A percentile compares a stretch with the other conserved stretches of the same genome.
phyloP scores from a whole-genome alignment of 1,140 invertebrate species.

The Drosophila varians region DNA sequence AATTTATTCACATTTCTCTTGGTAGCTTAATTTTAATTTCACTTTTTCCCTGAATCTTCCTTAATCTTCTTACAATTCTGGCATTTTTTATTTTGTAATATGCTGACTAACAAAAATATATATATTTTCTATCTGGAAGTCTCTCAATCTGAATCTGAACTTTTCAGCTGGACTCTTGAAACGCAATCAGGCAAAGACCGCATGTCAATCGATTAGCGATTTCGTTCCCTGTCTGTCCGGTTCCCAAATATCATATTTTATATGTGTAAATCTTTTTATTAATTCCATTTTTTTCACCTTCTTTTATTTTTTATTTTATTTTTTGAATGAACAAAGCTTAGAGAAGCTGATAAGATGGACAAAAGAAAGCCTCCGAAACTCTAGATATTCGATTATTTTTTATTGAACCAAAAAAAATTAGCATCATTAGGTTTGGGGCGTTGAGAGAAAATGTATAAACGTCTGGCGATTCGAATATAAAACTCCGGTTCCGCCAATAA shows the following conservation, averaged over 20 bases:
- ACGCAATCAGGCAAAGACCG: constrained; percentile 69
- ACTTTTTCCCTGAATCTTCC: constrained; percentile 19
- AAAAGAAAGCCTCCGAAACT: constrained; percentile 32
- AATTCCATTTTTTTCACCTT: too few species aligned
- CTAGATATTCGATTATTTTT: background rate
- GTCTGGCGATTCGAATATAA: constrained; percentile 41
- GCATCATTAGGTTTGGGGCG: constrained; percentile 32
- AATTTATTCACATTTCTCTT: background rate
- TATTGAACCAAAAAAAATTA: constrained; percentile 49
- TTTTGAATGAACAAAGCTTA: constrained; percentile 36
- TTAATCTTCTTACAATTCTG: background rate
- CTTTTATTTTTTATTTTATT: constrained; percentile 23
- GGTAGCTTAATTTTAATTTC: constrained; percentile 14
- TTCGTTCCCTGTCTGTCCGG: constrained; percentile 43
- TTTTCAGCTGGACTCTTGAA: constrained; percentile 43
- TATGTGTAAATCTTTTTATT: constrained; percentile 8
- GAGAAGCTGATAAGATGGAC: constrained; percentile 32
- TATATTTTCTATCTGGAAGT: background rate
- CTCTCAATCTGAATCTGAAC: constrained; percentile 13
- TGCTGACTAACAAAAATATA: constrained; percentile 23
- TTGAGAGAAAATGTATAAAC: constrained; percentile 4
- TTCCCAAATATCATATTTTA: constrained; percentile 31
- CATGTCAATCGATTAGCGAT: constrained; percentile 61
- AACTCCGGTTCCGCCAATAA: constrained; percentile 5
- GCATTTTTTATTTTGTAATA: background rate